Evolutionary conservation across 2,888 invertebrate genomes (phyloP).

Genomic region (Drosophila percnosoma): DNA sequence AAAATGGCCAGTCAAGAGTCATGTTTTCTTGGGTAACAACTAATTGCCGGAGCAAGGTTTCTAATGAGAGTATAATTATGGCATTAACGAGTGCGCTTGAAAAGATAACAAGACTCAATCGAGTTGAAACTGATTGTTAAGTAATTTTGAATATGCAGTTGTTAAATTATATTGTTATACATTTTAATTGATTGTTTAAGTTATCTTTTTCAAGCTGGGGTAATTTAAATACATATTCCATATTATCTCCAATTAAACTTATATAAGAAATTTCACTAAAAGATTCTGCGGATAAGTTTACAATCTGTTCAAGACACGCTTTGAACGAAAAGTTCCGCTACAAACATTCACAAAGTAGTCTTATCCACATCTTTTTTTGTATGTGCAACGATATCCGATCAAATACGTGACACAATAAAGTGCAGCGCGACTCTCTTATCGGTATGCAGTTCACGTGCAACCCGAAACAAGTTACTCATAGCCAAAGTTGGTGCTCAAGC

Average conservation of each 20-base stretch:
- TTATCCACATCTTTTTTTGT: constrained; percentile 24
- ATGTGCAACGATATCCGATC: constrained; percentile 38
- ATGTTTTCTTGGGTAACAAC: constrained; percentile 11
- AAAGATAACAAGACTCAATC: constrained; percentile 12
- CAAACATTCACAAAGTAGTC: constrained; percentile 4
- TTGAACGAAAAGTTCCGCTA: constrained; percentile 14
- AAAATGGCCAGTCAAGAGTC: constrained; percentile 49
- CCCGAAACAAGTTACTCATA: constrained; percentile 48
- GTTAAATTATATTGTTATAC: background rate
- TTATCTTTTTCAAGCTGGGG: background rate
- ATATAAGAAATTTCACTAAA: constrained; percentile 6
- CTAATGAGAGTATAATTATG: background rate
- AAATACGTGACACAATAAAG: constrained; percentile 57
- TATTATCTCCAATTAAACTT: constrained; percentile 5
- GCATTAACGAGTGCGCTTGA: constrained; percentile 14
- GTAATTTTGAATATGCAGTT: background rate
- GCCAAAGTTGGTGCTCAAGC: constrained; percentile 34
- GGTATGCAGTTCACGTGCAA: constrained; percentile 67
- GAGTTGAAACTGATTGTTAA: constrained; percentile 15
- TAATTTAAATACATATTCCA: background rate
- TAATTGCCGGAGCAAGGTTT: constrained; percentile 26
- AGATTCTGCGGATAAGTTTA: background rate
- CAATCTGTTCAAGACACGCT: constrained; percentile 30
- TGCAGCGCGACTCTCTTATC: constrained; percentile 51
- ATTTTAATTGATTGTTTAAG: background rate